Evolutionary conservation across 2,113 vertebrate genomes (phyloP), one percentile per base, ranked within the genome.

Genomic region (Orientallactaga bullata): DNA sequence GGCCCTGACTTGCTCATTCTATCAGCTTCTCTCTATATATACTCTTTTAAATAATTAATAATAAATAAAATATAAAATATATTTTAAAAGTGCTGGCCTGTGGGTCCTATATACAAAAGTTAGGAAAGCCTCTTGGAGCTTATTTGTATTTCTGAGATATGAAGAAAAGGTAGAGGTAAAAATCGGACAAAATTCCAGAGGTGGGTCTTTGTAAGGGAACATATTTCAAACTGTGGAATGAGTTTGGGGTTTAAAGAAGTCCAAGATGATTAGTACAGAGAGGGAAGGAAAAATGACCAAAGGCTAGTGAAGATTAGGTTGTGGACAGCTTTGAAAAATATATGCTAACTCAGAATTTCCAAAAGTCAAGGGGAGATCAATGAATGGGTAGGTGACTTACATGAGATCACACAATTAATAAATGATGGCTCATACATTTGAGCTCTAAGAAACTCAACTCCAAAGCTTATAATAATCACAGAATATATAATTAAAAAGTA

Each of bases 311-410:
- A 35, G 15, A 84, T 66, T 66, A 71, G 3, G 35, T 4, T 47
- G 51, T 21, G 26, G 3, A 93, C 61, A 87, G 8, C 28, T 93
- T 68, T 79, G 58, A 63, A 83, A 93, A 90, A 47, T 24, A 72
- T 80, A 68, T 16, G 24, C 20, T 47, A 58, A 85, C 32, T 74
- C 39, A 88, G 42, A 85, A 94, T 79, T 93, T 90, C 30, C 73
- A 78, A 85, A 71, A 71, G 37, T 26, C 3, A 88, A 47, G 9
- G 8, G 35, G 42, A 58, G 23, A 63, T 60, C 80, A 82, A 6
- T 76, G 15, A 78, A 83, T 9, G 89, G n/a, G 32, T 72, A 78
- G 66, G 16, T 82, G 85, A 81, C 51, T 90, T 81, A 71, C 11
- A 23, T 1, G 82, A 85, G 82, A 85, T 71, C 66, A 92, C 10